These are phyloP conservation scores for Iselma pallidipennis DNA, from an alignment of 2,888 invertebrate genomes.

Conservation along the genomic window DNA sequence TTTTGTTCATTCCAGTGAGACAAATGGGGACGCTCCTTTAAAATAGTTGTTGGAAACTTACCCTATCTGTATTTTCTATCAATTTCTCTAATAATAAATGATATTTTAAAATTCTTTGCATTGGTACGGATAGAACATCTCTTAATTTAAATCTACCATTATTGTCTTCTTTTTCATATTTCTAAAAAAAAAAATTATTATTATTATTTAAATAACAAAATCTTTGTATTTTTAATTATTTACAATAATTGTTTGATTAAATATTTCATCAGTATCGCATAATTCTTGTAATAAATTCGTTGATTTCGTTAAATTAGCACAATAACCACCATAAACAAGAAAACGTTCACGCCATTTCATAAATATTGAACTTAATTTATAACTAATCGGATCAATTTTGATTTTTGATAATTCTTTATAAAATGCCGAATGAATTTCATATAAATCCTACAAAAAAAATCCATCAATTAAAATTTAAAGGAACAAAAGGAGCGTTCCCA, in stretches of 20 bases:
- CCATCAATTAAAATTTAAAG: too few species aligned
- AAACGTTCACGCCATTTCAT: slow-evolving; percentile 89
- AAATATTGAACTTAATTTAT: slow-evolving; percentile 80
- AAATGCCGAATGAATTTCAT: slow-evolving; percentile 84
- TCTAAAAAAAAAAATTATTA: slow-evolving; percentile 58
- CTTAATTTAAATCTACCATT: slow-evolving; percentile 93
- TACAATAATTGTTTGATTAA: slow-evolving; percentile 72
- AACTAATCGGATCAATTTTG: slow-evolving; percentile 62
- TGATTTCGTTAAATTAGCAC: slow-evolving; percentile 90
- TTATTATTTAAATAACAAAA: slow-evolving; percentile 3
- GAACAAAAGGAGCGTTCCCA: too few species aligned
- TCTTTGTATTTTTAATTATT: too few species aligned
- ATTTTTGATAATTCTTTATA: slow-evolving; percentile 79
- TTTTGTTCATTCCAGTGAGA: too few species aligned
- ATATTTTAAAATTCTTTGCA: slow-evolving; percentile 98
- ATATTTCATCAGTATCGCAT: slow-evolving; percentile 66
- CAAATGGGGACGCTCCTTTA: background rate
- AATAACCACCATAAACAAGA: slow-evolving; percentile 93
- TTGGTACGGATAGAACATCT: slow-evolving; percentile 95
- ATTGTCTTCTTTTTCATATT: slow-evolving; percentile 91
- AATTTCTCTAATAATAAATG: slow-evolving; percentile 90
- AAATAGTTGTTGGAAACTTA: too few species aligned
- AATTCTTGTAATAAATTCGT: slow-evolving; percentile 81
- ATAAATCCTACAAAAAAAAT: slow-evolving; percentile 80
- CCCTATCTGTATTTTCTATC: slow-evolving; percentile 82